Evolutionary conservation across 30 jellyfish, hydroid and myxozoan species (phyloP).

Genomic region (Turritopsis rubra): DNA sequence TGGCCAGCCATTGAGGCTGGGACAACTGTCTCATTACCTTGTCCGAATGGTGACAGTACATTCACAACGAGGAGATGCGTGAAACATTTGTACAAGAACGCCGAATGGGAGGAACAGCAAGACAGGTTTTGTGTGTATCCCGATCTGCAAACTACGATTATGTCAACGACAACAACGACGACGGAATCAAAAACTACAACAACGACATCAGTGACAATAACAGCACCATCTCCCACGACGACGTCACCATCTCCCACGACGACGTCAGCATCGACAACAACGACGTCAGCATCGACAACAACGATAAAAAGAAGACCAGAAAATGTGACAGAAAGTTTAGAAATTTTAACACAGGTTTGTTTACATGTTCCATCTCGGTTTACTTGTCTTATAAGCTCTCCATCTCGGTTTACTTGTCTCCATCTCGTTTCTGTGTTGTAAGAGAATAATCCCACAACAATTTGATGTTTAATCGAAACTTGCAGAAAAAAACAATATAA

Average conservation of each 20-base stretch:
- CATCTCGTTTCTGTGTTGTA: too few species aligned
- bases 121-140: background rate
- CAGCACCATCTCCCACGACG: background rate
- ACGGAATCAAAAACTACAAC: background rate
- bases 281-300: background rate
- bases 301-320: background rate
- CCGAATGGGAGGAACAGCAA: background rate
- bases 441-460: too few species aligned
- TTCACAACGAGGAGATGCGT: background rate
- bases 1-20: constrained; percentile 9
- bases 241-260: background rate
- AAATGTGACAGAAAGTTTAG: background rate
- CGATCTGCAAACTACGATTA: background rate
- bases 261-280: background rate
- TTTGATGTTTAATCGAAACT: too few species aligned
- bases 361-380: too few species aligned
- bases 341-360: background rate
- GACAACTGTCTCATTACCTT: background rate
- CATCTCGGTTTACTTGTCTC: too few species aligned
- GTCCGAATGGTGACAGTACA: background rate
- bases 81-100: background rate
- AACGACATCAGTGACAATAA: background rate
- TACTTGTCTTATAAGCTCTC: too few species aligned
- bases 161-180: background rate
- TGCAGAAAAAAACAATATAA: too few species aligned